Evolutionary conservation across 2,797 vertebrate species (phyloP), one percentile per base, ranked within the genome.

Genomic region (Peromyscus aztecus): DNA sequence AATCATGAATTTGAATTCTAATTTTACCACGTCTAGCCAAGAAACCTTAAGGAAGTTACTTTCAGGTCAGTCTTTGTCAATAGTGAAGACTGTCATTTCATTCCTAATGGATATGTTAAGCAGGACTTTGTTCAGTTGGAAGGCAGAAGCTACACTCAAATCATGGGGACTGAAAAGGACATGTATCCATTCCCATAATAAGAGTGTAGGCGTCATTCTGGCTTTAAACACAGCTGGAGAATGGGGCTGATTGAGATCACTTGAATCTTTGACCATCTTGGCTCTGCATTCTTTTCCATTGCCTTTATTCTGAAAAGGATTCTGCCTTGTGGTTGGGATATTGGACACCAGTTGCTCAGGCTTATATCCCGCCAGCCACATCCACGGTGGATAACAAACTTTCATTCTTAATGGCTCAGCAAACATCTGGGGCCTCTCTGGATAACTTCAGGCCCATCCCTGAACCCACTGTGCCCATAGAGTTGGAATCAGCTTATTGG

Each of bases 231-330:
- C 49, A 78, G 76, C 82, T 96, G 43, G 49, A 85, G 77, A 65
- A 27, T 69, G 71, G 7, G 4, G 43, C 83, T 85, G 61, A 57
- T 87, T 83, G 69, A 91, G 95, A 67, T 67, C 21, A 46, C 55
- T 63, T 89, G 89, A 31, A 80, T 46, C 49, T 57, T 85, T 63
- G 10, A 31, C n/a, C 63, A 24, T 34, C 80, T 49, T 81, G 80
- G 63, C 23, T 75, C 84, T 59, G 43, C 16, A 43, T 49, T 43
- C 76, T 85, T 61, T 80, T 52, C 19, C 13, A 14, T 46, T 81
- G 43, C 43, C 81, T 95, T 94, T 90, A 73, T 78, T 96, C 90
- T 94, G 40, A 31, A 80, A 85, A 85, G 34, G 84, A 11, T 61
- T 84, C 31, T 87, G 63, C 78, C 93, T 77, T 49, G 12, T 59